These are phyloP conservation scores for Atherinomorus stipes DNA, from an alignment of 2,113 vertebrate genomes.

Conservation along the genomic window DNA sequence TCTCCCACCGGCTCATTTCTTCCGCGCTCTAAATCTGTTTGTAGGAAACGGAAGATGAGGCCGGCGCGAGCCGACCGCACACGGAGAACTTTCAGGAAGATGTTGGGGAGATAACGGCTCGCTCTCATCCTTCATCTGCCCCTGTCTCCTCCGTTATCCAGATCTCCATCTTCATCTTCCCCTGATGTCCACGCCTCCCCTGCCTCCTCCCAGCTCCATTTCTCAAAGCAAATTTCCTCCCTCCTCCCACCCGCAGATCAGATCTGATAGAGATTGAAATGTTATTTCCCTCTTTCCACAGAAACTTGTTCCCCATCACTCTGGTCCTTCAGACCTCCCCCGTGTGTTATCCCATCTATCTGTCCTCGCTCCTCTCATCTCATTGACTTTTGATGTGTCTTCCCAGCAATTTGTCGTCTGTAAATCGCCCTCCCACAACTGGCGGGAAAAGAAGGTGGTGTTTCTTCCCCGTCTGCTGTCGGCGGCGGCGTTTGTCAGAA, in stretches of 20 bases:
- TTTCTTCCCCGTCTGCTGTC: conserved; percentile 24
- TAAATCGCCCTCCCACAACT: conserved; percentile 25
- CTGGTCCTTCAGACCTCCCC: conserved; percentile 29
- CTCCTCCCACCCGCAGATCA: conserved; percentile 30
- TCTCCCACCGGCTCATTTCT: too few relatives aligned
- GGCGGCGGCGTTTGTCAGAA: conserved; percentile 19
- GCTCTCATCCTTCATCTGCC: conserved; percentile 20
- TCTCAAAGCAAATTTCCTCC: conserved; percentile 41
- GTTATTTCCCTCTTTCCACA: conserved; percentile 47
- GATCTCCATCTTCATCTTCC: conserved; percentile 52
- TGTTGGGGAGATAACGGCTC: conserved; percentile 2
- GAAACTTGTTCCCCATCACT: conserved; percentile 7
- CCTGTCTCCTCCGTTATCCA: conserved; percentile 48
- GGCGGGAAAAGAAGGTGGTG: background rate
- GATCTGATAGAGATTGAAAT: conserved; percentile 66
- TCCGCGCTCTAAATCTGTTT: conserved; percentile 23
- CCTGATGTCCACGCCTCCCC: conserved; percentile 20
- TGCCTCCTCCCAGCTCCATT: conserved; percentile 17
- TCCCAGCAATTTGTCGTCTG: conserved; percentile 44
- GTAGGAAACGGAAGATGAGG: background rate
- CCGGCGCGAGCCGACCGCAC: background rate
- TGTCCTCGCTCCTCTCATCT: conserved; percentile 59
- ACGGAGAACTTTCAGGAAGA: conserved; percentile 25
- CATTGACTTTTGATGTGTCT: conserved; percentile 54
- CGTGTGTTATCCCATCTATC: conserved; percentile 40